phyloP scores from a whole-genome alignment of 2,888 invertebrate species.

The Lasioglossum pauxillum region DNA sequence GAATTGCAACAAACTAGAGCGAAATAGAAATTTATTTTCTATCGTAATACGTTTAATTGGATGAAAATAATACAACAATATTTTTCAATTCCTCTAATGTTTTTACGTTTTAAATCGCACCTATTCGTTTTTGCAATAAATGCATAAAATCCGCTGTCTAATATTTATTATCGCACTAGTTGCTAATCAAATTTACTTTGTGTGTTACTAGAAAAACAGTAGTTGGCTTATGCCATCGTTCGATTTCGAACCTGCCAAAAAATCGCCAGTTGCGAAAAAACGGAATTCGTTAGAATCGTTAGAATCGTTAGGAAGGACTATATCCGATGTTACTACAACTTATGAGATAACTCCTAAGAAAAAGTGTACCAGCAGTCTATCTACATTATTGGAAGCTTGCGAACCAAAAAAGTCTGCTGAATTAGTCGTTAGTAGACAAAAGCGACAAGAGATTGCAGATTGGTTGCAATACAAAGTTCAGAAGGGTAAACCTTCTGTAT shows the following conservation, averaged over 20 bases:
- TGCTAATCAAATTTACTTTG: background rate
- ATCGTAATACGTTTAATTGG: too few species aligned
- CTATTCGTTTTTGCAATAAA: too few species aligned
- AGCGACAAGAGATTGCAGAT: slow-evolving; percentile 79
- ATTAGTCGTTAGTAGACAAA: slow-evolving; percentile 79
- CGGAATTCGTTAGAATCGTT: slow-evolving; percentile 23
- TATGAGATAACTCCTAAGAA: slow-evolving; percentile 44
- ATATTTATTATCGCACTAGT: too few species aligned
- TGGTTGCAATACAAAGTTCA: slow-evolving; percentile 75
- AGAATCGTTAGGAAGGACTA: background rate
- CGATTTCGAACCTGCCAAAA: slow-evolving; percentile 53
- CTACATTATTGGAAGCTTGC: slow-evolving; percentile 75
- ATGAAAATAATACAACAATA: too few species aligned
- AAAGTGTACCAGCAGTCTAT: slow-evolving; percentile 68
- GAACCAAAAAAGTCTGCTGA: slow-evolving; percentile 76
- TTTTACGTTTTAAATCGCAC: too few species aligned
- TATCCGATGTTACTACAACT: background rate
- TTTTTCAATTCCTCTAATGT: too few species aligned
- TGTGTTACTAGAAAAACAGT: slow-evolving; percentile 46
- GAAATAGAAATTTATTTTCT: too few species aligned
- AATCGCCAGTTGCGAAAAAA: slow-evolving; percentile 38
- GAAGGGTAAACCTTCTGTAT: slow-evolving; percentile 74
- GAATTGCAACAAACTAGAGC: too few species aligned
- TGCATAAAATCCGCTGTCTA: too few species aligned
- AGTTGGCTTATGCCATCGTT: slow-evolving; percentile 72